Conservation (phyloP, 1,140 invertebrate genomes). For the Kradibia gibbosae region DNA sequence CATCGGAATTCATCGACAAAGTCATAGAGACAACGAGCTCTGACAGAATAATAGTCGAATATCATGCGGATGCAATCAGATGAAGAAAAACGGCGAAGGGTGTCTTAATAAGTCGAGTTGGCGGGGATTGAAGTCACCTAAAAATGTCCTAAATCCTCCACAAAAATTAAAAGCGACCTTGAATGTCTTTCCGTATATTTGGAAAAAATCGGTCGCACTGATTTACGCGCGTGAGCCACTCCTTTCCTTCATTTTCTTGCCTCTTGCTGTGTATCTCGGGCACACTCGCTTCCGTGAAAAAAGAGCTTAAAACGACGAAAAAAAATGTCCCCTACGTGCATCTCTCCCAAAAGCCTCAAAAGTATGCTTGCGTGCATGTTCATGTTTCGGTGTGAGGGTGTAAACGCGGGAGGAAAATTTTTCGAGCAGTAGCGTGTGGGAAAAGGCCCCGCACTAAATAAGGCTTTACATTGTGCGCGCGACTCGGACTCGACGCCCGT, state of each 20-base stretch:
- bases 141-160: slow-evolving; percentile 22
- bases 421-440: slow-evolving; percentile 36
- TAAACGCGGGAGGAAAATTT: slow-evolving; percentile 11
- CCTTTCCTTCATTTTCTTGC: slow-evolving; percentile 41
- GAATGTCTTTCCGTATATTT: neutral
- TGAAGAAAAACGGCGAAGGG: neutral
- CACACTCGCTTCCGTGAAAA: slow-evolving; percentile 13
- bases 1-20: too few species aligned
- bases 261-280: slow-evolving; percentile 28
- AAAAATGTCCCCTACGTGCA: neutral
- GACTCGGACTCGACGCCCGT: slow-evolving; percentile 24
- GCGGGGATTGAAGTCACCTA: neutral
- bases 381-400: neutral
- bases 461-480: slow-evolving; percentile 42
- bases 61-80: neutral
- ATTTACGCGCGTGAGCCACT: slow-evolving; percentile 36
- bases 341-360: neutral
- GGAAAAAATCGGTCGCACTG: slow-evolving; percentile 13
- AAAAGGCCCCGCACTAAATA: slow-evolving; percentile 42
- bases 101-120: neutral
- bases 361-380: neutral
- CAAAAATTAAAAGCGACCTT: slow-evolving; percentile 27
- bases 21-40: too few species aligned
- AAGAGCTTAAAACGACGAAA: neutral
- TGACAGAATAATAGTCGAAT: too few species aligned